Conservation (phyloP, 2,888 invertebrate species). For the Leptinotarsa peninsularis region DNA sequence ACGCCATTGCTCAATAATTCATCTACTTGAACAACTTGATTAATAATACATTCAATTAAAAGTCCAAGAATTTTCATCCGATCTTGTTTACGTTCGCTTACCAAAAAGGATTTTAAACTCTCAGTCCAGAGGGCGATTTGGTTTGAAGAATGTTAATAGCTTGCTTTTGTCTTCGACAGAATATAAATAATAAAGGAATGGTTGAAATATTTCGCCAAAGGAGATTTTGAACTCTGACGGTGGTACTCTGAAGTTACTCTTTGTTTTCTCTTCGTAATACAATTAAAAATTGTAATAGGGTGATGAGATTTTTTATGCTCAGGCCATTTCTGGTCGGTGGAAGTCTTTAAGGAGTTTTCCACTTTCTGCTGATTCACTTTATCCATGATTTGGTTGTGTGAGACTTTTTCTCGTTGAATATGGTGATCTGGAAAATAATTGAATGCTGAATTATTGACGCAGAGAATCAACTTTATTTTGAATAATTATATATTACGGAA, state of each 20-base stretch:
- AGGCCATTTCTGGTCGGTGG: conserved; percentile 12
- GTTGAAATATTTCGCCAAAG: conserved; percentile 44
- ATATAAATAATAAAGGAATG: conserved; percentile 52
- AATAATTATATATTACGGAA: not conserved
- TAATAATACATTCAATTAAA: conserved; percentile 63
- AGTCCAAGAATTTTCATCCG: conserved; percentile 62
- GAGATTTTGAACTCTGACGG: conserved; percentile 30
- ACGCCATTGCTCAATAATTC: not conserved
- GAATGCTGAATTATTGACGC: not conserved
- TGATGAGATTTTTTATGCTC: conserved; percentile 9
- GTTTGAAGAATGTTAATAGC: conserved; percentile 56
- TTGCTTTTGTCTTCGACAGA: conserved; percentile 53
- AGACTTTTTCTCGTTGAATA: not conserved
- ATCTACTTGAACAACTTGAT: conserved; percentile 46
- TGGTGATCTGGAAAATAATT: not conserved
- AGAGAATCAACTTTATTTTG: not conserved
- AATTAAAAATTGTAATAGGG: conserved; percentile 13
- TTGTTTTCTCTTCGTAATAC: conserved; percentile 9
- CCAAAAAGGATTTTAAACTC: conserved; percentile 59
- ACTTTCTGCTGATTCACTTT: conserved; percentile 11
- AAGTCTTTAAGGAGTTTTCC: not conserved
- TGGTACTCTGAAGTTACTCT: conserved; percentile 6
- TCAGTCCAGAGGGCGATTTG: conserved; percentile 23
- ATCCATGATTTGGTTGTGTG: not conserved
- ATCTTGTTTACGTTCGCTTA: conserved; percentile 59